Evolutionary conservation across 2,888 invertebrate species (phyloP).

Genomic region (Hylaea fasciaria): DNA sequence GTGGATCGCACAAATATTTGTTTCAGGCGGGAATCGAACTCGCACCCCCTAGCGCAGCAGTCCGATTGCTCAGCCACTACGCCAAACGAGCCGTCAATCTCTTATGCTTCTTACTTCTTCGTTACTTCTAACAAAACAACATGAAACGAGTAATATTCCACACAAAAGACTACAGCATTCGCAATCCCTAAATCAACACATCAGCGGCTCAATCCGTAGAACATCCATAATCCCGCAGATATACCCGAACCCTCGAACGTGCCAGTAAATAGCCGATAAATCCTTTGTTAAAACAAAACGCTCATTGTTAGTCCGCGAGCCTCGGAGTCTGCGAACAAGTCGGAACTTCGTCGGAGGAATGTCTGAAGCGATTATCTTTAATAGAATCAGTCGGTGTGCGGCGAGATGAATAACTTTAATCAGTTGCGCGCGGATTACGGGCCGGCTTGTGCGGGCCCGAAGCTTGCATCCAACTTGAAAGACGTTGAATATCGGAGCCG

Average conservation of each 20-base stretch:
- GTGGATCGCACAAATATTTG: no score
- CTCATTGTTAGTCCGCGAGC: conserved; percentile 40
- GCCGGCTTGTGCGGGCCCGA: conserved; percentile 28
- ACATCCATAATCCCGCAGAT: conserved; percentile 9
- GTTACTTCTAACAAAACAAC: no score
- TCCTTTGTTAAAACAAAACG: conserved; percentile 51
- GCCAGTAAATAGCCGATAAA: conserved; percentile 49
- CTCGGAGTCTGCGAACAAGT: conserved; percentile 20
- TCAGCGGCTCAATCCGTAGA: conserved; percentile 26
- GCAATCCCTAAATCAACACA: conserved; percentile 24
- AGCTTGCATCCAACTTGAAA: conserved; percentile 2
- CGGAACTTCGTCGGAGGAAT: conserved; percentile 32
- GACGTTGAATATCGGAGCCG: neutral
- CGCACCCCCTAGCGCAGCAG: no score
- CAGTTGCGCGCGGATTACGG: conserved; percentile 39
- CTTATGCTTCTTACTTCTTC: no score
- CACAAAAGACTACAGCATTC: neutral
- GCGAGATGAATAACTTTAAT: conserved; percentile 46
- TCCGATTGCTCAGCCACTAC: no score
- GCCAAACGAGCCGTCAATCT: no score
- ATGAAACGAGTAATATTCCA: neutral
- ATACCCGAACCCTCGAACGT: conserved; percentile 32
- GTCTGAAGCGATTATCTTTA: conserved; percentile 51
- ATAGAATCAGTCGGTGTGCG: conserved; percentile 48
- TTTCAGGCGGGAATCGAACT: no score